phyloP scores from a whole-genome alignment of 2,113 vertebrate species.

The Camelus dromedarius region DNA sequence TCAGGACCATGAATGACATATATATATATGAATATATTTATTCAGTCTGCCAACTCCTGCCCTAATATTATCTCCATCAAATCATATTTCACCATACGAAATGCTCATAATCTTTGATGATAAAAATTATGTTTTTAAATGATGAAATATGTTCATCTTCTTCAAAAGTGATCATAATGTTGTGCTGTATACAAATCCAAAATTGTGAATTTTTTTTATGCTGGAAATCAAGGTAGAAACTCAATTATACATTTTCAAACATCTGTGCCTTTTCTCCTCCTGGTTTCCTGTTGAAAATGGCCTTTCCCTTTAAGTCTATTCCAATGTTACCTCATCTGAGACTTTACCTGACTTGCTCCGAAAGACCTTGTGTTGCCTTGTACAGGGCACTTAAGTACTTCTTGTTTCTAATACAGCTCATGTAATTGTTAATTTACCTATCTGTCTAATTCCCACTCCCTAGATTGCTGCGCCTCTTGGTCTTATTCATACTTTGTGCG shows the following conservation, averaged over 20 bases:
- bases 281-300: not conserved
- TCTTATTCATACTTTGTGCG: not conserved
- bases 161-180: slow-evolving; percentile 42
- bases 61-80: not conserved
- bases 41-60: not conserved
- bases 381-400: not conserved
- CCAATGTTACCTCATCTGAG: not conserved
- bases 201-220: not conserved
- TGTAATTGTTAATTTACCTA: not conserved
- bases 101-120: not conserved
- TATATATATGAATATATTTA: not conserved
- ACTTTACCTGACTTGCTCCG: not conserved
- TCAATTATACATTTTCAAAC: not conserved
- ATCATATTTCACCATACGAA: not conserved
- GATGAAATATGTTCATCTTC: not conserved
- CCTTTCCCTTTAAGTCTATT: not conserved
- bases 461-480: not conserved
- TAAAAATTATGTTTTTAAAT: not conserved
- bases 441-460: not conserved
- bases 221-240: not conserved
- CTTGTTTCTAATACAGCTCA: not conserved
- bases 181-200: not conserved
- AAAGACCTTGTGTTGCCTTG: not conserved
- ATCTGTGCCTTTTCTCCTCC: not conserved
- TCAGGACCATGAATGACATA: not conserved